Evolutionary conservation across 1,140 invertebrate species (phyloP).

Genomic region (Zaprionus africanus): DNA sequence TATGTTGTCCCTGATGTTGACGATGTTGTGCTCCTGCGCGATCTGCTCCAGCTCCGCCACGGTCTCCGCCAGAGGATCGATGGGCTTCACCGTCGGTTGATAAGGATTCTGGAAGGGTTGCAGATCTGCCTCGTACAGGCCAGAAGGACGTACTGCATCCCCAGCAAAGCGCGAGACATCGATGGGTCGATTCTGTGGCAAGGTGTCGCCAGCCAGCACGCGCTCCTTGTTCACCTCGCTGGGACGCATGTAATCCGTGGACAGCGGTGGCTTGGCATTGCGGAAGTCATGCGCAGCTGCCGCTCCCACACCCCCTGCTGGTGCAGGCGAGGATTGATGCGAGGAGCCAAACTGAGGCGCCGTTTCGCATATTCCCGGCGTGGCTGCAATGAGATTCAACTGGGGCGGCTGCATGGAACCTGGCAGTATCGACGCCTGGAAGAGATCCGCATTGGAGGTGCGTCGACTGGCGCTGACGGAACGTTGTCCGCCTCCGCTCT

Average conservation of each 20-base stretch:
- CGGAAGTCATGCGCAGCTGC: slow-evolving; percentile 61
- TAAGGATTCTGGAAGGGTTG: slow-evolving; percentile 51
- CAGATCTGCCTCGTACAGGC: slow-evolving; percentile 56
- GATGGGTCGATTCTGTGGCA: slow-evolving; percentile 79
- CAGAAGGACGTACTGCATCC: slow-evolving; percentile 64
- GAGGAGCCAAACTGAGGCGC: slow-evolving; percentile 55
- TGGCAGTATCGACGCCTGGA: slow-evolving; percentile 64
- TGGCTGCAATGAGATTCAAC: slow-evolving; percentile 75
- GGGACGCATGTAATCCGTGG: slow-evolving; percentile 78
- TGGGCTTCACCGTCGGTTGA: slow-evolving; percentile 52
- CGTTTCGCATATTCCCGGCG: slow-evolving; percentile 49
- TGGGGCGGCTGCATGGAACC: slow-evolving; percentile 65
- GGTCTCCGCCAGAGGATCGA: slow-evolving; percentile 66
- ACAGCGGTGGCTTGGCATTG: slow-evolving; percentile 68
- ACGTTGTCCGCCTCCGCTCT: slow-evolving; percentile 47
- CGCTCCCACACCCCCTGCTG: slow-evolving; percentile 1
- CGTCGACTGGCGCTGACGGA: slow-evolving; percentile 75
- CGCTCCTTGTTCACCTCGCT: slow-evolving; percentile 67
- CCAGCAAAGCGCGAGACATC: slow-evolving; percentile 72
- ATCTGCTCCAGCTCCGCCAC: slow-evolving; percentile 70
- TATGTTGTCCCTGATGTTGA: slow-evolving; percentile 73
- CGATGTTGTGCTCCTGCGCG: slow-evolving; percentile 67
- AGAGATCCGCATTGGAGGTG: slow-evolving; percentile 77
- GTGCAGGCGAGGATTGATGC: slow-evolving; percentile 63
- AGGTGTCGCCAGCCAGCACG: slow-evolving; percentile 26